Base-by-base conservation (phyloP, 2,113 vertebrate species). In the Peromyscus californicus region DNA sequence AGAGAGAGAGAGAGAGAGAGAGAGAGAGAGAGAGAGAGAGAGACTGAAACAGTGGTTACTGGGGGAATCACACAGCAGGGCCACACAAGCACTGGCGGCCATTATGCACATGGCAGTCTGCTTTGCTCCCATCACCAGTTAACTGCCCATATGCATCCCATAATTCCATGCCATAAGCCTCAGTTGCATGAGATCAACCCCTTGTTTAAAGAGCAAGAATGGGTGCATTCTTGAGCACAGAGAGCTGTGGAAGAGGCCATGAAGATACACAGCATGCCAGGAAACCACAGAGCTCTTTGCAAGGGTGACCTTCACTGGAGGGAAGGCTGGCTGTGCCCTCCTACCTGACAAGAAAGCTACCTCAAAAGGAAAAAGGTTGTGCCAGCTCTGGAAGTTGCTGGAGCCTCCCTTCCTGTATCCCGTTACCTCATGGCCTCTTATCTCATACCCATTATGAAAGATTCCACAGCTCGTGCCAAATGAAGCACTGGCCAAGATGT, bases 341-440 rank as follows among this genome's bases (percentile, higher is more conserved):
- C 45, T 31, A 63, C 24, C 29, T 91, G 59, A 95, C 9, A 54
- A 94, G 84, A 94, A 76, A n/a, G 63, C 75, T 51, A 79, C 92
- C 85, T 57, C 29, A 7, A 76, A 80, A 74, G 89, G 93, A 85
- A 85, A 74, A 22, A 1, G 48, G 15, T 63, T 12, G 29, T 57
- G 88, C 59, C 59, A 76, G 70, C 80, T 54, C 80, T 59, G 70
- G 70, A 67, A 90, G 54, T 59, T 78, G 1, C 22, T 4, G 70
- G 72, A 67, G 45, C 70, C 65, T 33, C 61, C 80, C 61, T 91
- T 90, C 93, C 89, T 70, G 48, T 78, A 72, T 84, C 70, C 87
- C 45, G n/a, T 61, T 86, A 95, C 65, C 89, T 75, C 88, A 75
- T 36, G 26, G 69, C 45, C 93, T 75, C 93, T 90, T 90, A 90